phyloP scores from a whole-genome alignment of 2,797 vertebrate species.

The Xiphophorus birchmanni region DNA sequence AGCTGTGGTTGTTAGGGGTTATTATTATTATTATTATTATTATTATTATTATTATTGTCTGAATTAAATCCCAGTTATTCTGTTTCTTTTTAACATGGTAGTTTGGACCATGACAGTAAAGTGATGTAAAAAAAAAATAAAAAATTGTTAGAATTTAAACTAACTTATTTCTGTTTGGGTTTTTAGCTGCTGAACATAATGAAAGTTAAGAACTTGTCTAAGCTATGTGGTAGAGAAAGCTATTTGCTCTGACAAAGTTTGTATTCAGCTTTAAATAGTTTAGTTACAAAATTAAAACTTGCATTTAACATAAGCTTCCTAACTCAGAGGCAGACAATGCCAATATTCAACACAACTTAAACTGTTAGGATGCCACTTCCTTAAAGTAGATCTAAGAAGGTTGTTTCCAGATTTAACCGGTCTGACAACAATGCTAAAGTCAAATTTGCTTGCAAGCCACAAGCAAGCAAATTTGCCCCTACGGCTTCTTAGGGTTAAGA shows the following conservation, averaged over 20 bases:
- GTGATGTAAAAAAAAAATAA: neutral
- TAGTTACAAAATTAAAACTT: neutral
- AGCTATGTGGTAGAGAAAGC: neutral
- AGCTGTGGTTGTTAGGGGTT: neutral
- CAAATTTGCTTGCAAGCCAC: neutral
- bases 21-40: too few species aligned
- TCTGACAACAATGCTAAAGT: neutral
- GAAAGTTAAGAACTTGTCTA: neutral
- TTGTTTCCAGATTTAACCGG: neutral
- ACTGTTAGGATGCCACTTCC: neutral
- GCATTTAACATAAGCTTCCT: neutral
- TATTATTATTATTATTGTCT: too few species aligned
- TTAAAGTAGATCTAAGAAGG: neutral
- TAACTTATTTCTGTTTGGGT: neutral
- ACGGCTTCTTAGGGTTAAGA: neutral
- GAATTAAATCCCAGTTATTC: neutral
- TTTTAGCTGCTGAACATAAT: neutral
- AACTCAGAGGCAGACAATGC: neutral
- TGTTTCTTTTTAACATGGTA: neutral
- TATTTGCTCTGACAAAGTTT: neutral
- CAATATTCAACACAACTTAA: neutral
- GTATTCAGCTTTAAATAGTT: neutral
- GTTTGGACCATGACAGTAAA: neutral
- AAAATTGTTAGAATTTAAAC: neutral
- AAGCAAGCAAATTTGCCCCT: too few species aligned